A percentile compares a stretch with the other conserved stretches of the same genome.
Evolutionary conservation across 1,140 invertebrate genomes (phyloP).

Genomic region (Bombus impatiens): DNA sequence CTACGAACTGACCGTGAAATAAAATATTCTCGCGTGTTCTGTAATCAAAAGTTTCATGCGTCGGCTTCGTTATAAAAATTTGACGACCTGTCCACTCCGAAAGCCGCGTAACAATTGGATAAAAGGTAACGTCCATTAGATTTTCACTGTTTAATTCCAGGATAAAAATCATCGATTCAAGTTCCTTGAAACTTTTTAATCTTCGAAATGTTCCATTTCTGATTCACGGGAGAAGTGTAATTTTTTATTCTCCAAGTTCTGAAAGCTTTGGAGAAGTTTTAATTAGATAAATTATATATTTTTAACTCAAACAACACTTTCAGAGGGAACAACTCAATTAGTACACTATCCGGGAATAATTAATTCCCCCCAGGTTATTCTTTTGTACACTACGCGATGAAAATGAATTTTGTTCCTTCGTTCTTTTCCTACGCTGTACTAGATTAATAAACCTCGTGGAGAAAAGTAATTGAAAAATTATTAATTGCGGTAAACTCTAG

Average conservation of each 20-base stretch:
- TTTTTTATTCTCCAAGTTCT: not conserved
- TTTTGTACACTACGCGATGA: not conserved
- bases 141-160: not conserved
- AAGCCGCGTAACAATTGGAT: not conserved
- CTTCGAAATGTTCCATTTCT: not conserved
- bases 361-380: not conserved
- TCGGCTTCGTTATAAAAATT: constrained; percentile 19
- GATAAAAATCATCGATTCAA: not conserved
- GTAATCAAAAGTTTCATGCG: constrained; percentile 30
- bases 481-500: too few species aligned
- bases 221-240: not conserved
- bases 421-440: too few species aligned
- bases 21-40: not conserved
- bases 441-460: too few species aligned
- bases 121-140: constrained; percentile 6
- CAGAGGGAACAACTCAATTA: not conserved
- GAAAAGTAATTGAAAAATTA: too few species aligned
- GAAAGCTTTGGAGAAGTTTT: not conserved
- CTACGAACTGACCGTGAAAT: not conserved
- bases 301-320: not conserved
- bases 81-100: not conserved
- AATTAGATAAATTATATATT: not conserved
- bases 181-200: not conserved
- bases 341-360: not conserved
- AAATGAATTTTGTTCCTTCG: too few species aligned